Evolutionary conservation across 37 sponge, comb jelly and placozoan genomes (phyloP).

Genomic region (Amphimedon queenslandica): DNA sequence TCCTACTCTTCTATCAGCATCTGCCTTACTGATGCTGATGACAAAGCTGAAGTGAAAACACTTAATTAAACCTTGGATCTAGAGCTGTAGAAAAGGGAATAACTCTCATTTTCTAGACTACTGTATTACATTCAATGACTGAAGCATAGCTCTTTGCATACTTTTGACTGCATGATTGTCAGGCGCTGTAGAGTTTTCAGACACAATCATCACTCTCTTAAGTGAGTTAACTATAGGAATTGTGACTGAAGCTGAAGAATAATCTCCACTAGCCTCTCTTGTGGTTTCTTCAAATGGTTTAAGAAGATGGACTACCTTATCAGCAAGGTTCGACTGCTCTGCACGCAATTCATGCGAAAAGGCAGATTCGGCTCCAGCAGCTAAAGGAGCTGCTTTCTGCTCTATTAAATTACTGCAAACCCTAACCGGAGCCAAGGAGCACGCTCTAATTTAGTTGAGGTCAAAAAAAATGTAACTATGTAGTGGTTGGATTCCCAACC

Average conservation of each 20-base stretch:
- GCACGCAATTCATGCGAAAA: conserved; percentile 1
- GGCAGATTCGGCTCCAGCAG: background rate
- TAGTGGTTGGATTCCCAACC: no score
- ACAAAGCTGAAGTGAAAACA: background rate
- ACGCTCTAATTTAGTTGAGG: no score
- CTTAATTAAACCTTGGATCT: conserved; percentile 3
- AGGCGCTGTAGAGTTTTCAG: background rate
- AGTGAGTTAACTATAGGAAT: background rate
- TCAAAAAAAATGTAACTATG: no score
- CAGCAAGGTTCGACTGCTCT: conserved; percentile 8
- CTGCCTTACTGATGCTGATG: background rate
- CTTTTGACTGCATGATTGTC: background rate
- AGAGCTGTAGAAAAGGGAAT: background rate
- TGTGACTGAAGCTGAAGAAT: conserved; percentile 1
- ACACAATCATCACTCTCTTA: background rate
- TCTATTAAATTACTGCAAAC: background rate
- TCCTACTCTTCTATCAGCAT: conserved; percentile 14
- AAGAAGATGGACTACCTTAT: conserved; percentile 4
- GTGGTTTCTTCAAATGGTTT: conserved; percentile 18
- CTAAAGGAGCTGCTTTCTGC: conserved; percentile 16
- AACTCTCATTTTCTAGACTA: background rate
- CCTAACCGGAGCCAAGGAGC: no score
- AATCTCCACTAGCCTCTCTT: conserved; percentile 4
- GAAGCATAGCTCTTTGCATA: background rate
- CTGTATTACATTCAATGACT: background rate